These are phyloP conservation scores for Disparrhopalites patrizii DNA, from an alignment of 2,888 invertebrate genomes.

Conservation along the genomic window DNA sequence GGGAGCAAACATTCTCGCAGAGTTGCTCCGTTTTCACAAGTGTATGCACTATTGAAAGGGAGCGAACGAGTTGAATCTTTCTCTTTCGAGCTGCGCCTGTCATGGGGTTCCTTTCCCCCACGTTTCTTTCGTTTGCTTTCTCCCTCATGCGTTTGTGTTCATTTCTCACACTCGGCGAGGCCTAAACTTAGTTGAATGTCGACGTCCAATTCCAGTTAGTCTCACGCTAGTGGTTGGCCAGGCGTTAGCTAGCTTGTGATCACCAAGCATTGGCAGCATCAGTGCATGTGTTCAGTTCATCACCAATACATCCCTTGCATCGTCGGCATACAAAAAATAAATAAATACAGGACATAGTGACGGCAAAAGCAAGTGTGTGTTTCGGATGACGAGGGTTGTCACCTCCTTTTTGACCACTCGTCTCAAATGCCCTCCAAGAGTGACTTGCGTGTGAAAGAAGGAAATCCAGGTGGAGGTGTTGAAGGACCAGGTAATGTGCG, in stretches of 20 bases:
- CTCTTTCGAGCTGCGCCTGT: slow-evolving; percentile 26
- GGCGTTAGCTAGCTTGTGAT: slow-evolving; percentile 5
- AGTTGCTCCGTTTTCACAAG: no score
- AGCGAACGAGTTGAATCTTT: slow-evolving; percentile 6
- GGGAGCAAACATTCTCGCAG: no score
- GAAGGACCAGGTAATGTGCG: slow-evolving; percentile 42
- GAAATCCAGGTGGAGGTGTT: slow-evolving; percentile 1
- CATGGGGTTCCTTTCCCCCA: slow-evolving; percentile 5
- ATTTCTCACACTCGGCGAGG: neutral
- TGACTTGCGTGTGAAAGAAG: slow-evolving; percentile 10
- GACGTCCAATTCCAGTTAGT: slow-evolving; percentile 7
- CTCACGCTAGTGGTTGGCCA: neutral
- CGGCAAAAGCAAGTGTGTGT: neutral
- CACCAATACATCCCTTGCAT: no score
- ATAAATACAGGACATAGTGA: neutral
- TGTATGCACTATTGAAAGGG: no score
- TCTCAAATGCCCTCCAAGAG: neutral
- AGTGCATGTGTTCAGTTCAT: neutral
- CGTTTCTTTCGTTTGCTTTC: slow-evolving; percentile 1
- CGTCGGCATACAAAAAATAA: no score
- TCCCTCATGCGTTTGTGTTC: slow-evolving; percentile 5
- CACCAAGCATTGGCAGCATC: neutral
- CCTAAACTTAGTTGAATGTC: slow-evolving; percentile 17
- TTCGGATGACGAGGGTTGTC: neutral
- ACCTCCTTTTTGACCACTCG: neutral